Evolutionary conservation across 1,140 invertebrate genomes (phyloP).

Genomic region (Agraylea sexmaculata): DNA sequence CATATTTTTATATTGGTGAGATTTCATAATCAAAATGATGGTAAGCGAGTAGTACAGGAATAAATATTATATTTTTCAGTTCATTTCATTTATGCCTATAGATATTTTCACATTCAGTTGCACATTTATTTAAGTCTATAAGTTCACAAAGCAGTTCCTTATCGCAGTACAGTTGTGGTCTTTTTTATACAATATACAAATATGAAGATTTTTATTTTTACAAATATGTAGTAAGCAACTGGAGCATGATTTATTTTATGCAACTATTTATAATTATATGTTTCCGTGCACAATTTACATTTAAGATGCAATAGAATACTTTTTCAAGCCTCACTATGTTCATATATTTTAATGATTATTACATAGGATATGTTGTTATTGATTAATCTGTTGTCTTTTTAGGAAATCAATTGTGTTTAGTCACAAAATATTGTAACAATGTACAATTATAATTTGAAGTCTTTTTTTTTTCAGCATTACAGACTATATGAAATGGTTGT

Average conservation of each 20-base stretch:
- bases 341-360: slow-evolving; percentile 1
- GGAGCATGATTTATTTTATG: neutral
- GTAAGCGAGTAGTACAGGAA: no score
- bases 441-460: neutral
- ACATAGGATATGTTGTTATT: no score
- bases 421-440: neutral
- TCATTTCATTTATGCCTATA: no score
- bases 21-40: no score
- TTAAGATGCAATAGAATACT: no score
- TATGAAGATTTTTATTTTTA: neutral
- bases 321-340: no score
- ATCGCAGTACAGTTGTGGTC: slow-evolving; percentile 7
- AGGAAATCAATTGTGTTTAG: slow-evolving; percentile 4
- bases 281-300: neutral
- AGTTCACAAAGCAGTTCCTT: slow-evolving; percentile 14
- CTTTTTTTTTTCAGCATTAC: neutral
- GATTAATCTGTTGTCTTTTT: no score
- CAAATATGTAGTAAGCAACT: neutral
- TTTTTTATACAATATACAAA: neutral
- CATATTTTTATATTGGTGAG: slow-evolving; percentile 24
- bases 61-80: no score
- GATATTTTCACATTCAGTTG: slow-evolving; percentile 17
- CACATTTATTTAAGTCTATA: no score
- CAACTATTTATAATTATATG: neutral
- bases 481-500: slow-evolving; percentile 1